Conservation (phyloP, 2,888 invertebrate species). For the Acrocyrtus sp. region DNA sequence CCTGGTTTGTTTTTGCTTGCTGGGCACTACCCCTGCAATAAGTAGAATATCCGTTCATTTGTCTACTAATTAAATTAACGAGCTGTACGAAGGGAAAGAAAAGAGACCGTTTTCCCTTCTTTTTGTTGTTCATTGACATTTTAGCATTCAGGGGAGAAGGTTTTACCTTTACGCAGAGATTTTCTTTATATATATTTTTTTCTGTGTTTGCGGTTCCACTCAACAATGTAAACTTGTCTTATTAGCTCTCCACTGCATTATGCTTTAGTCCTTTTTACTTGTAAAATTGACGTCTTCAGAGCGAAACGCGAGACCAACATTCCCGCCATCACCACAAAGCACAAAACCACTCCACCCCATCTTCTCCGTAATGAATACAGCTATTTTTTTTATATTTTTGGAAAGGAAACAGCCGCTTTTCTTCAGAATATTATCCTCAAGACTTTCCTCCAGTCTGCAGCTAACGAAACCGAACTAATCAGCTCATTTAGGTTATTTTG, state of each 20-base stretch:
- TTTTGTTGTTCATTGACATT: constrained; percentile 11
- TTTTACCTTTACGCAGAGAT: too few species aligned
- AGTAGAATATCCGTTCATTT: constrained; percentile 41
- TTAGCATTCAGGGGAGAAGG: constrained; percentile 42
- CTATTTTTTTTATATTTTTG: too few species aligned
- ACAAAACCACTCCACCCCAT: not conserved
- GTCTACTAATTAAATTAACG: constrained; percentile 46
- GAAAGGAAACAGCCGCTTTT: too few species aligned
- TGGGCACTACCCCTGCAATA: too few species aligned
- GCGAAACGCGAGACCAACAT: not conserved
- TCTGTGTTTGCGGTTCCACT: constrained; percentile 36
- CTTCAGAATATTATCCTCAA: not conserved
- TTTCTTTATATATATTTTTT: too few species aligned
- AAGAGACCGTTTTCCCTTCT: not conserved
- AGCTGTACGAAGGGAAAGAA: constrained; percentile 14
- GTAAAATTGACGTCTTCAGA: not conserved
- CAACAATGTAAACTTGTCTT: constrained; percentile 7
- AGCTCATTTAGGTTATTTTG: constrained; percentile 45
- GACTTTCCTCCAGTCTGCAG: not conserved
- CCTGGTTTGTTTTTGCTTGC: too few species aligned
- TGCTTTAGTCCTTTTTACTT: not conserved
- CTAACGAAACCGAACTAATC: constrained; percentile 46
- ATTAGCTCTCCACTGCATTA: not conserved
- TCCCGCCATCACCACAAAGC: too few species aligned
- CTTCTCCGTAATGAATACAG: too few species aligned